Evolutionary conservation across 1,140 invertebrate species (phyloP).

Genomic region (Anastrepha obliqua): DNA sequence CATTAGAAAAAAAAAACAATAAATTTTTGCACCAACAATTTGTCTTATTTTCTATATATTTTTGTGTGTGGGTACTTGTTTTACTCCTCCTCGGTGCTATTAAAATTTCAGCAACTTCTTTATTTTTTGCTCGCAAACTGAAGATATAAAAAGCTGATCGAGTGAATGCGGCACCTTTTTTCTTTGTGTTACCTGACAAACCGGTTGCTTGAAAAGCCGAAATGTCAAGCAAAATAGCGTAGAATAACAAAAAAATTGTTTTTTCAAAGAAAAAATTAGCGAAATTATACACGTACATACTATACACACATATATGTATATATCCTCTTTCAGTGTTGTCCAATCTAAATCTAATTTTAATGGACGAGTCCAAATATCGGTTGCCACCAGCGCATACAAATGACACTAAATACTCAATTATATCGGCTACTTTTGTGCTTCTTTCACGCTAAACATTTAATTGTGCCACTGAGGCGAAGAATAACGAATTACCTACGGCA

Average conservation of each 20-base stretch:
- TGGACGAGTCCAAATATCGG: not conserved
- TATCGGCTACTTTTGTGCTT: not conserved
- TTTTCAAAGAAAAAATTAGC: not conserved
- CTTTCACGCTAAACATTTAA: not conserved
- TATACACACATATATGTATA: not conserved
- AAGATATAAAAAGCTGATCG: not conserved
- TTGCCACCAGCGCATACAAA: conserved; percentile 20
- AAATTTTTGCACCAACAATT: not conserved
- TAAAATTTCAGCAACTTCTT: conserved; percentile 12
- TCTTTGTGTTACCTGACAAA: not conserved
- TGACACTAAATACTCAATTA: conserved; percentile 3
- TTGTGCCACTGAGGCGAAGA: not conserved
- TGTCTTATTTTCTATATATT: not conserved
- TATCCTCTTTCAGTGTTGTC: not conserved
- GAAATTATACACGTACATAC: not conserved
- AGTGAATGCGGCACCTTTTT: not conserved
- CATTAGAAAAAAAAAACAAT: not conserved
- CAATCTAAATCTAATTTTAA: conserved; percentile 6
- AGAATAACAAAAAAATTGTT: not conserved
- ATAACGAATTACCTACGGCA: not conserved
- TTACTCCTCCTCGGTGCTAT: not conserved
- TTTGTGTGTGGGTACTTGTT: not conserved
- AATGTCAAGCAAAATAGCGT: not conserved
- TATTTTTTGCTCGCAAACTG: not conserved
- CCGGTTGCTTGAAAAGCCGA: conserved; percentile 21